Evolutionary conservation across 2,797 vertebrate species (phyloP).

Genomic region (Cyclura pinguis): DNA sequence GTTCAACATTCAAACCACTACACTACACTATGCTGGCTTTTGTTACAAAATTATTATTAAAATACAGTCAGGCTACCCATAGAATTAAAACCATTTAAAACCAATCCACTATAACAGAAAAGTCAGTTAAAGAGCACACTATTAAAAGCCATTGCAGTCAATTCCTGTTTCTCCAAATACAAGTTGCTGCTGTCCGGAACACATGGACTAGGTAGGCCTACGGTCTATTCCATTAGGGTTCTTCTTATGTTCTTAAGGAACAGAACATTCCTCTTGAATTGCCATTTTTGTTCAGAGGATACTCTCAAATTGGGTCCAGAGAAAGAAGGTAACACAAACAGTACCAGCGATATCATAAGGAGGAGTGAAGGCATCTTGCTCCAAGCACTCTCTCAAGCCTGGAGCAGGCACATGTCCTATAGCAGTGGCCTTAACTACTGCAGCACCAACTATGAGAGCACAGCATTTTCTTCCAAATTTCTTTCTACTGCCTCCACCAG

Average conservation of each 20-base stretch:
- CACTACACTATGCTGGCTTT: too few relatives aligned
- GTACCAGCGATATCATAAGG: too few relatives aligned
- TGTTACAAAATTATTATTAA: too few relatives aligned
- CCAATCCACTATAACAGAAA: too few relatives aligned
- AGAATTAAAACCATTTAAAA: too few relatives aligned
- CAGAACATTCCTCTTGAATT: neutral
- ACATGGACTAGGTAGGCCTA: neutral
- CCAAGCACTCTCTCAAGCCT: neutral
- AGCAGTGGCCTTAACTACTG: neutral
- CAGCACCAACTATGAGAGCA: neutral
- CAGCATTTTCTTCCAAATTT: neutral
- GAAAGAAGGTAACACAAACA: neutral
- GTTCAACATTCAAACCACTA: too few relatives aligned
- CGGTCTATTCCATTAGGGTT: neutral
- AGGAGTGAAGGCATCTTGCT: neutral
- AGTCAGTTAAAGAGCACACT: too few relatives aligned
- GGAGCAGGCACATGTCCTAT: neutral
- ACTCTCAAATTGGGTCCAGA: neutral
- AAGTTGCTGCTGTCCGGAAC: neutral
- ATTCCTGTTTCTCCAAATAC: neutral
- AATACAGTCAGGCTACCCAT: too few relatives aligned
- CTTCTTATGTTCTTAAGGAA: neutral
- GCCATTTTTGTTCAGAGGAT: neutral
- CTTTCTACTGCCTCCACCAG: neutral
- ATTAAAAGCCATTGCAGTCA: too few relatives aligned